phyloP scores from a whole-genome alignment of 2,888 invertebrate genomes.

The Drosophila atripex region DNA sequence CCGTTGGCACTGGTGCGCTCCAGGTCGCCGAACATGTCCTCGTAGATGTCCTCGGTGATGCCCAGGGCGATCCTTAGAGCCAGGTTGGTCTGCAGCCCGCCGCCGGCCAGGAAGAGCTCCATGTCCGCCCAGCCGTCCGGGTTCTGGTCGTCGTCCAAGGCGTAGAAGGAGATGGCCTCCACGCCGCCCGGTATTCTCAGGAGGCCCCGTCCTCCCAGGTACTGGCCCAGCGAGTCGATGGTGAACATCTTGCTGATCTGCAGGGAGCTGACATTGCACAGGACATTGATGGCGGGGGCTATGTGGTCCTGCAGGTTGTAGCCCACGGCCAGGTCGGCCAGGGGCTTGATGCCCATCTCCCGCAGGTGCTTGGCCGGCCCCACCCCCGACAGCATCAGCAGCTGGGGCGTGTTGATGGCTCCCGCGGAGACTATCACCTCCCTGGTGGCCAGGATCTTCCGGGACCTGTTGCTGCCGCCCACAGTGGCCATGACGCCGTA shows the following conservation, averaged over 20 bases:
- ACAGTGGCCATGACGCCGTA: conserved; percentile 85
- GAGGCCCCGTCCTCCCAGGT: conserved; percentile 80
- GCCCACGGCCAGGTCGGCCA: conserved; percentile 87
- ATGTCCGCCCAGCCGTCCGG: conserved; percentile 86
- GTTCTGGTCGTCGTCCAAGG: conserved; percentile 83
- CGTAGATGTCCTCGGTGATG: conserved; percentile 83
- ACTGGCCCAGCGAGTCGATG: conserved; percentile 53
- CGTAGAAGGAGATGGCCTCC: conserved; percentile 87
- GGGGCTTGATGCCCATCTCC: conserved; percentile 85
- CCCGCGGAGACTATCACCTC: conserved; percentile 91
- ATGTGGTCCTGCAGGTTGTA: conserved; percentile 87
- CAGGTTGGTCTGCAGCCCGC: conserved; percentile 81
- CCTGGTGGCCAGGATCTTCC: conserved; percentile 85
- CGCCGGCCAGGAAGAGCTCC: conserved; percentile 87
- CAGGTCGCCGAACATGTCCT: conserved; percentile 82
- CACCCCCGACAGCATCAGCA: conserved; percentile 91
- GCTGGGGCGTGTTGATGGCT: conserved; percentile 91
- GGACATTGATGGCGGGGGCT: conserved; percentile 88
- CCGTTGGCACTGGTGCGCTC: conserved; percentile 78
- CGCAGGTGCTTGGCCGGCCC: conserved; percentile 86
- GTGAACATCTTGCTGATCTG: conserved; percentile 58
- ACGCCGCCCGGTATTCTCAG: conserved; percentile 86
- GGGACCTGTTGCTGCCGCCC: conserved; percentile 81
- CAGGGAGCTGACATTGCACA: conserved; percentile 82
- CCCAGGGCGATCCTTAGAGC: conserved; percentile 82